Conservation (phyloP, 2,113 vertebrate species). For the Prunella fulvescens region DNA sequence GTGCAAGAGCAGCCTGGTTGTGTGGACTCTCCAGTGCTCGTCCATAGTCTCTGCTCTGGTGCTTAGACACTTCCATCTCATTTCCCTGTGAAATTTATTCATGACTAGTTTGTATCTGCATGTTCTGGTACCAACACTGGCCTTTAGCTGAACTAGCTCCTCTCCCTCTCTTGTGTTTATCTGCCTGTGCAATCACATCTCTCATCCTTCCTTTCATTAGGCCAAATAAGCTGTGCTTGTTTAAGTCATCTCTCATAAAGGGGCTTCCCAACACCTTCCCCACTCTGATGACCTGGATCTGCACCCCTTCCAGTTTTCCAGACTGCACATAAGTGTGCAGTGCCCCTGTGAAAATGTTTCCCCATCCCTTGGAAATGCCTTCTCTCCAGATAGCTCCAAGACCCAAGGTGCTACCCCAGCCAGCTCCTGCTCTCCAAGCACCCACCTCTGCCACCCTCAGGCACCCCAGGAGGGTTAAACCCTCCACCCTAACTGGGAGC, state of each 20-base stretch:
- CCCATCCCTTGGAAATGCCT: neutral
- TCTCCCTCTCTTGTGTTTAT: neutral
- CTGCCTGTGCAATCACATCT: neutral
- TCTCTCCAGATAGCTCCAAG: neutral
- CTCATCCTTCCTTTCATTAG: neutral
- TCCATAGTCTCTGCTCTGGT: neutral
- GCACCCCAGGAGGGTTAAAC: neutral
- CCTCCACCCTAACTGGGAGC: neutral
- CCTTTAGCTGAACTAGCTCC: neutral
- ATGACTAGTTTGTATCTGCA: neutral
- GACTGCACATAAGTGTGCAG: neutral
- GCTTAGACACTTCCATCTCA: neutral
- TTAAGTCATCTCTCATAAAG: neutral
- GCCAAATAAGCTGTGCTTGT: neutral
- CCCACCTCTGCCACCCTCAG: neutral
- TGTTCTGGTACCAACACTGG: neutral
- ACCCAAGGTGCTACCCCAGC: neutral
- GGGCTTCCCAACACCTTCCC: neutral
- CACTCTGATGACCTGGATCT: neutral
- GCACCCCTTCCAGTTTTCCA: neutral
- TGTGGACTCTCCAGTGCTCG: neutral
- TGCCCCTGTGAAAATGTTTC: rapidly evolving
- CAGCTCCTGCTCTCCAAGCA: neutral
- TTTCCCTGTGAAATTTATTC: conserved; percentile 26
- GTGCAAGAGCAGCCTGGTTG: neutral